phyloP scores from a whole-genome alignment of 1,140 invertebrate species.

The Apis cerana region DNA sequence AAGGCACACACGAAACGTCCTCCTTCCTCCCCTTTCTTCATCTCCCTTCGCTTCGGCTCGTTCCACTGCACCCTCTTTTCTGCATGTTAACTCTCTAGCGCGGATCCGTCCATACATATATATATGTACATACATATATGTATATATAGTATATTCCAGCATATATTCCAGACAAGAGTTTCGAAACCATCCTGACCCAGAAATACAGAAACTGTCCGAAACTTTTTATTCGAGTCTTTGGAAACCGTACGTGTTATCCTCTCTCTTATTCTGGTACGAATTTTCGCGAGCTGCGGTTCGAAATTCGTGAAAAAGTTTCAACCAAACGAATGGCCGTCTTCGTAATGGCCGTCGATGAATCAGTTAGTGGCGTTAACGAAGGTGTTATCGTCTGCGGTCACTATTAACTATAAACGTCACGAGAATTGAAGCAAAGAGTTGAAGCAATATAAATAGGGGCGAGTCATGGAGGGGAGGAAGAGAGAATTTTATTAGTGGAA shows the following conservation, averaged over 20 bases:
- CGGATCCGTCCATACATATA: background rate
- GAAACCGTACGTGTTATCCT: background rate
- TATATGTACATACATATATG: slow-evolving; percentile 44
- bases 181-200: slow-evolving; percentile 67
- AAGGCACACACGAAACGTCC: slow-evolving; percentile 7
- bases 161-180: slow-evolving; percentile 53
- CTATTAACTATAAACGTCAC: slow-evolving; percentile 34
- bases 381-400: too few species aligned
- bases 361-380: slow-evolving; percentile 46
- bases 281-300: slow-evolving; percentile 31
- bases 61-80: background rate
- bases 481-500: slow-evolving; percentile 38
- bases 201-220: slow-evolving; percentile 61
- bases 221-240: slow-evolving; percentile 30
- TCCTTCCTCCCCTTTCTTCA: background rate
- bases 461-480: background rate
- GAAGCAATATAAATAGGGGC: too few species aligned
- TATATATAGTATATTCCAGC: slow-evolving; percentile 49
- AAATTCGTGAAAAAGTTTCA: slow-evolving; percentile 25
- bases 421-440: too few species aligned
- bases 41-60: background rate
- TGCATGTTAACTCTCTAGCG: background rate
- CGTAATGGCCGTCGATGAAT: slow-evolving; percentile 47
- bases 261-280: slow-evolving; percentile 35
- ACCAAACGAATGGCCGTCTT: background rate